Evolutionary conservation across 2,797 vertebrate species (phyloP).

Genomic region (Syndactyla subalaris): DNA sequence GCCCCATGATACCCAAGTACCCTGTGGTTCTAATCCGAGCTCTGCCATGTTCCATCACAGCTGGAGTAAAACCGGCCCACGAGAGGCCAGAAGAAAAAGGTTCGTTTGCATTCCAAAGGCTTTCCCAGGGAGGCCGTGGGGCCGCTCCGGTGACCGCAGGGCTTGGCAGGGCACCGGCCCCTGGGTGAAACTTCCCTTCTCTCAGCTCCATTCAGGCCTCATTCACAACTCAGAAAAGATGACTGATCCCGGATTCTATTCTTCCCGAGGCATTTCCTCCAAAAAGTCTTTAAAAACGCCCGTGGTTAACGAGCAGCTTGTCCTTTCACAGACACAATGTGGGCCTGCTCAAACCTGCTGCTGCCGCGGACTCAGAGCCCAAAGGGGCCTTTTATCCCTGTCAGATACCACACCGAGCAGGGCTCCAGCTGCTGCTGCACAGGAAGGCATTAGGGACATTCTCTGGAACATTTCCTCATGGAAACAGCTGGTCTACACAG

Average conservation of each 20-base stretch:
- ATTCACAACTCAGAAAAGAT: slow-evolving; percentile 7
- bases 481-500: neutral
- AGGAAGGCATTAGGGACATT: neutral
- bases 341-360: slow-evolving; percentile 20
- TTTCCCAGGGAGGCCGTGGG: neutral
- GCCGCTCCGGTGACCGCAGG: neutral
- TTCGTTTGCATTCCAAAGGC: slow-evolving; percentile 34
- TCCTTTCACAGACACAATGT: slow-evolving; percentile 31
- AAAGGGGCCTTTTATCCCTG: neutral
- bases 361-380: neutral
- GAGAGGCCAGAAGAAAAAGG: neutral
- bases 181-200: slow-evolving; percentile 21
- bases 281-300: neutral
- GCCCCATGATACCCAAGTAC: neutral
- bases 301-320: slow-evolving; percentile 37
- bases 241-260: neutral
- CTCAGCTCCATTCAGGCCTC: neutral
- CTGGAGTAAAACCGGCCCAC: neutral
- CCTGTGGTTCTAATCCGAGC: neutral
- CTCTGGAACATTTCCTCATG: neutral
- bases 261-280: neutral
- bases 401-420: neutral
- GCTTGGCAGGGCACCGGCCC: neutral
- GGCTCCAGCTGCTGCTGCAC: neutral
- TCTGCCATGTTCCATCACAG: neutral